A percentile compares a stretch with the other conserved stretches of the same genome.
Evolutionary conservation across 2,797 vertebrate species (phyloP).

Genomic region (Tenualosa thibaudeaui): DNA sequence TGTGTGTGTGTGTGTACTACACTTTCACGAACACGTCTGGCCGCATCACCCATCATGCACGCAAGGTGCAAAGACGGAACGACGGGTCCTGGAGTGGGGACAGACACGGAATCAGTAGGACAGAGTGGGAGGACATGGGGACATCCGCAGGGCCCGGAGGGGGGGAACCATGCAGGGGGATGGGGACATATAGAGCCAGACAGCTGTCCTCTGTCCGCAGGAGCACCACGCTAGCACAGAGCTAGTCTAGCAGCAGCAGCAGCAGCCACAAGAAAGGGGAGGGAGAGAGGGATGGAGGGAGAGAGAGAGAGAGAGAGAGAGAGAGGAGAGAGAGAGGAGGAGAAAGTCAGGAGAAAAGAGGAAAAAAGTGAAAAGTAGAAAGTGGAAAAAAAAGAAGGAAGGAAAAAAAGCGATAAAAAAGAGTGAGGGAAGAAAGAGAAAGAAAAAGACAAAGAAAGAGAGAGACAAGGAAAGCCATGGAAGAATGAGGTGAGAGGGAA

Average conservation of each 20-base stretch:
- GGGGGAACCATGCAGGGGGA: neutral
- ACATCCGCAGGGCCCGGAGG: neutral
- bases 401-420: conserved; percentile 31
- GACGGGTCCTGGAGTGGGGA: conserved; percentile 13
- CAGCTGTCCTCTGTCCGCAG: neutral
- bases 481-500: neutral
- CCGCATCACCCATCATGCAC: conserved; percentile 18
- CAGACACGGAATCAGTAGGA: neutral
- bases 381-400: no score
- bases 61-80: neutral
- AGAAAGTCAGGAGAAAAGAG: neutral
- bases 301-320: neutral
- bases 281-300: neutral
- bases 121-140: neutral
- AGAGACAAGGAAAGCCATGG: neutral
- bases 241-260: conserved; percentile 14
- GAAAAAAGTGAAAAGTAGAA: no score
- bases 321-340: conserved; percentile 31
- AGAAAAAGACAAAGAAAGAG: neutral
- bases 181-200: conserved; percentile 13
- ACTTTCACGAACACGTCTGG: conserved; percentile 23
- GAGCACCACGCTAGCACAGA: neutral
- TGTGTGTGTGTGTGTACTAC: neutral
- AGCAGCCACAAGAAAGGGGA: conserved; percentile 1
- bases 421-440: neutral